Evolutionary conservation across 2,113 vertebrate species (phyloP), one percentile per base, ranked within the genome.

Genomic region (Tenrec ecaudatus): DNA sequence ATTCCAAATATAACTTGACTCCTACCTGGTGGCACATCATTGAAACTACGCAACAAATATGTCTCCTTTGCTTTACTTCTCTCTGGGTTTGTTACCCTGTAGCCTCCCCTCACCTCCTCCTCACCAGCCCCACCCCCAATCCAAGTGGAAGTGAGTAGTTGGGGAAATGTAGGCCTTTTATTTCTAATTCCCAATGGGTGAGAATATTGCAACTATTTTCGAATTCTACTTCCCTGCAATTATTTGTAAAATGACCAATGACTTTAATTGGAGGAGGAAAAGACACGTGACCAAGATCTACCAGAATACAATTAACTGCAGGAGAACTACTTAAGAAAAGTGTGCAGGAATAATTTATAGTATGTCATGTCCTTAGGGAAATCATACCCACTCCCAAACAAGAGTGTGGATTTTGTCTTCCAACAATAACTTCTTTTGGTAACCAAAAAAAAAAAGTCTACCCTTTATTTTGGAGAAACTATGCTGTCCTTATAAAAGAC

Each of bases 211-310:
- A 88, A 75, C 75, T 82, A 75, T 36, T 64, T 83, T 27, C 33
- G 66, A 82, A n/a, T 66, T 64, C 31, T 11, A 89, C 60, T 89
- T 93, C 85, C 64, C 62, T 93, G 60, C 7, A 89, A 89, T 82
- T 82, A 82, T 79, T 89, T 93, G 12, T 79, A 27, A 79, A n/a
- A 69, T 71, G 43, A 79, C 25, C 57, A 79, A 31, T 27, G 8
- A 71, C 60, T 62, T 71, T 53, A 79, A 36, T 33, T 53, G 47
- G 47, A 53, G 47, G 47, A 53, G 47, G 47, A n/a, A 69, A 79
- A 73, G 27, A 25, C 6, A 38, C 43, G 31, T 25, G 64, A 85
- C 84, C 40, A 84, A 73, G 78, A 79, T 1, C 31, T 64, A 79
- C 53, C 2, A 36, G 40, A 75, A 66, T 78, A 89, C 60, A 84